phyloP scores from a whole-genome alignment of 2,888 invertebrate genomes.

The Tenthredo amoena region DNA sequence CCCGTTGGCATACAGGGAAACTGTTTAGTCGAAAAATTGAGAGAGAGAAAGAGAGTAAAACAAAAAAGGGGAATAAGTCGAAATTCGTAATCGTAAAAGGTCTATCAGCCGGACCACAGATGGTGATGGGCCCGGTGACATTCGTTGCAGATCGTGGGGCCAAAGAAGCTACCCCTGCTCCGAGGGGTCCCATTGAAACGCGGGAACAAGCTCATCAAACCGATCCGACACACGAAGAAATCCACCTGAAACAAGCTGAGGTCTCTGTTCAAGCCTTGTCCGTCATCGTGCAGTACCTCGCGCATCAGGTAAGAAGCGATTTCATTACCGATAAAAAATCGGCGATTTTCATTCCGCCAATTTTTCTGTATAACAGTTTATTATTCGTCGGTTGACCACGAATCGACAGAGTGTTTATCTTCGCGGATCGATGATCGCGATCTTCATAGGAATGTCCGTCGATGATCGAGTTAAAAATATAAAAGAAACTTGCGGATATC shows the following conservation, averaged over 20 bases:
- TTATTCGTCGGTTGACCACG: not conserved
- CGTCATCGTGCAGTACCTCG: slow-evolving; percentile 91
- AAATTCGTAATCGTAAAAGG: slow-evolving; percentile 25
- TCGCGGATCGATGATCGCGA: not conserved
- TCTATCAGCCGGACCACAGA: slow-evolving; percentile 45
- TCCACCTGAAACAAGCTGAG: slow-evolving; percentile 78
- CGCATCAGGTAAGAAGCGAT: slow-evolving; percentile 79
- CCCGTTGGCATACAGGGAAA: not conserved
- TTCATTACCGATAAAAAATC: not conserved
- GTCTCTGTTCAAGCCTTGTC: slow-evolving; percentile 91
- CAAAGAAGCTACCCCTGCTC: slow-evolving; percentile 47
- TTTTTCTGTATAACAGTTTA: not conserved
- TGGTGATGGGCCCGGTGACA: slow-evolving; percentile 68
- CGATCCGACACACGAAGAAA: slow-evolving; percentile 64
- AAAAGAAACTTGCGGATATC: not conserved
- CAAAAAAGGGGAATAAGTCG: not conserved
- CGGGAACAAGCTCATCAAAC: slow-evolving; percentile 79
- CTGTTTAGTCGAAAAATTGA: not conserved
- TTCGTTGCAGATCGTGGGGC: slow-evolving; percentile 71
- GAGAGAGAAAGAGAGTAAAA: not conserved
- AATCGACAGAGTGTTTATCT: not conserved
- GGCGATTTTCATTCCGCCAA: not conserved
- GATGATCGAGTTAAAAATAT: no score
- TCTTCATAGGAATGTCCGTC: not conserved
- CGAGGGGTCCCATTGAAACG: slow-evolving; percentile 64